Conservation (phyloP, 2,797 vertebrate genomes). For the Pterois miles region DNA sequence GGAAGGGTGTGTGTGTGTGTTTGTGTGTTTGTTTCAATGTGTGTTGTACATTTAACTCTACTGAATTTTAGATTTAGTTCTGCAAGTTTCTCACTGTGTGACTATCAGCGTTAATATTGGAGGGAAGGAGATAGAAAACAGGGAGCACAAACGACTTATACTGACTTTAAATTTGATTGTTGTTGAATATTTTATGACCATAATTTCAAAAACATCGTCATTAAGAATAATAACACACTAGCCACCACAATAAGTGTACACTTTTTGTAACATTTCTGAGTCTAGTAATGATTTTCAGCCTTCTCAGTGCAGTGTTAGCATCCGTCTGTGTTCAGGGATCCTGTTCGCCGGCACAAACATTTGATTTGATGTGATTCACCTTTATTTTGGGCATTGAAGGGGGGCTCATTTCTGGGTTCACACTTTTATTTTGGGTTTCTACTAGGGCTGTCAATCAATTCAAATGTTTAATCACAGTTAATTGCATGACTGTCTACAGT, state of each 20-base stretch:
- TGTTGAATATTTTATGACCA: background rate
- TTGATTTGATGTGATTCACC: background rate
- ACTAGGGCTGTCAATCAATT: too few species aligned
- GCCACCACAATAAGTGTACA: background rate
- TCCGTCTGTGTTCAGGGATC: background rate
- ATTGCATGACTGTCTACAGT: too few species aligned
- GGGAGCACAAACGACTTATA: background rate
- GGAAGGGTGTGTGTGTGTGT: conserved; percentile 16
- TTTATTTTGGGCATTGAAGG: background rate
- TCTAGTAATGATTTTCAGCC: background rate
- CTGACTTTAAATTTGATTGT: background rate
- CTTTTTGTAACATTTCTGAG: background rate
- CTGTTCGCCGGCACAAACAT: background rate
- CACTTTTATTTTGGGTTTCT: too few species aligned
- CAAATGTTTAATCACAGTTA: too few species aligned
- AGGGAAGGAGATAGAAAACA: background rate
- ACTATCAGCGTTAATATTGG: background rate
- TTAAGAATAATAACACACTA: background rate
- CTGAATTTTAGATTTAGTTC: conserved; percentile 33
- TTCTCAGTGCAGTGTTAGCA: background rate
- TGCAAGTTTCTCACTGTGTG: background rate
- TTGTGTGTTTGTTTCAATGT: conserved; percentile 7
- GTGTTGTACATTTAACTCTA: conserved; percentile 22
- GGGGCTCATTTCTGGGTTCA: too few species aligned
- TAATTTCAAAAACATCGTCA: background rate